Evolutionary conservation across 1,140 invertebrate species (phyloP), one percentile per base, ranked within the genome.

Genomic region (Metaphire vulgaris): DNA sequence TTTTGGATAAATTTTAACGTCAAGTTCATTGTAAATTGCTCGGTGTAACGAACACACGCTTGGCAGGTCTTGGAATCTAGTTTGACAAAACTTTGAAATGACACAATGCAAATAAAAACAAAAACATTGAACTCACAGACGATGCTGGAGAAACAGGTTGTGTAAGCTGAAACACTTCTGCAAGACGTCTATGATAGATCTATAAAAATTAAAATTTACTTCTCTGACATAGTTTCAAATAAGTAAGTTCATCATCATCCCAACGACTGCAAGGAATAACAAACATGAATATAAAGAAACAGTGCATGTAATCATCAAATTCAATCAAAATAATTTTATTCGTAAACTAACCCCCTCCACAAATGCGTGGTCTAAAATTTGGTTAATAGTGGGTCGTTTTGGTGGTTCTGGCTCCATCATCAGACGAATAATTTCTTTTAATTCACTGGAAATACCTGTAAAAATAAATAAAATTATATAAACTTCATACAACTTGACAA

Each of bases 321-420:
- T n/a, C n/a, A n/a, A n/a, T n/a, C n/a, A n/a, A n/a, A n/a, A n/a
- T n/a, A n/a, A n/a, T n/a, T n/a, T n/a, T n/a, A n/a, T n/a, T n/a
- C n/a, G n/a, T 56, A 56, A 41, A 12, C 81, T 76, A 73, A 85
- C 83, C 77, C 81, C 80, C 77, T 81, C 74, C 1, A 85, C 77
- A 76, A 77, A 81, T 12, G 82, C 82, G 68, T 85, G 80, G 2
- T 81, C 80, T 6, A 90, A 80, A 1, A 90, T 81, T 70, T 89
- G 81, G 74, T 89, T 85, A 2, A 88, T 88, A 2, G 88, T 88
- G 6, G 89, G 89, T 72, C 90, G 81, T 72, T 80, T 81, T 15
- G 69, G 78, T 6, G 87, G 87, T 80, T 90, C 85, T 1, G 87
- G 87, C 41, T 87, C 85, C 83, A 91, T 87, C 90, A 91, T 91